Evolutionary conservation across 2,888 invertebrate species (phyloP).

Genomic region (Mantis religiosa): DNA sequence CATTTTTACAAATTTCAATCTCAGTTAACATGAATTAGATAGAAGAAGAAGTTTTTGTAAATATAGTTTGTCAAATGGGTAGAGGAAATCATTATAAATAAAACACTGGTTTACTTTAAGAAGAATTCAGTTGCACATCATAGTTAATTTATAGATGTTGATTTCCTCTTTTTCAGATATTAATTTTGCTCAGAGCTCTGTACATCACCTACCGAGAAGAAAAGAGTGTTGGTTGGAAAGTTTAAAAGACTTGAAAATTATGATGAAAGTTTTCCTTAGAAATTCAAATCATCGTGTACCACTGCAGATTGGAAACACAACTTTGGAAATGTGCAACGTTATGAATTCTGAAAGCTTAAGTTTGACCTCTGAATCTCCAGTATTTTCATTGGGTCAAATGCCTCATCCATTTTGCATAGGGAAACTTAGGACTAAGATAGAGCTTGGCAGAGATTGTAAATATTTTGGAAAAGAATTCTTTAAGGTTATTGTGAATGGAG

Average conservation of each 20-base stretch:
- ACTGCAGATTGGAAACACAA: conserved; percentile 45
- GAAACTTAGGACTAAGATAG: conserved; percentile 45
- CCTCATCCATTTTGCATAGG: conserved; percentile 47
- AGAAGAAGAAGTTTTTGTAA: too few species aligned
- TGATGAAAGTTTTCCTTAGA: conserved; percentile 47
- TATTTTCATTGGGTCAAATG: conserved; percentile 31
- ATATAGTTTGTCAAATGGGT: too few species aligned
- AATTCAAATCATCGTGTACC: conserved; percentile 46
- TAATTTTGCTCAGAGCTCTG: neutral
- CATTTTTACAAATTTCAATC: too few species aligned
- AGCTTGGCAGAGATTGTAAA: conserved; percentile 48
- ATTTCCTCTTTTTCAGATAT: neutral
- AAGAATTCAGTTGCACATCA: too few species aligned
- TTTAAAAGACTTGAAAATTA: conserved; percentile 40
- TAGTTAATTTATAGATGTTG: neutral
- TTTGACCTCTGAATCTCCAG: conserved; percentile 43
- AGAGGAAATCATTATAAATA: too few species aligned
- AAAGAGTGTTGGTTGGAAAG: conserved; percentile 26
- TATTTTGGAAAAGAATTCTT: conserved; percentile 51
- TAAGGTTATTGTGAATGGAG: conserved; percentile 38
- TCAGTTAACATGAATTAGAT: too few species aligned
- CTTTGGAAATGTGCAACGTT: conserved; percentile 43
- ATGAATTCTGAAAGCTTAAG: conserved; percentile 41
- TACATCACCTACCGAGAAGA: conserved; percentile 42
- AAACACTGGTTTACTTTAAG: too few species aligned